These are phyloP conservation scores for Copidosoma floridanum DNA, from an alignment of 1,140 invertebrate genomes.

Conservation along the genomic window DNA sequence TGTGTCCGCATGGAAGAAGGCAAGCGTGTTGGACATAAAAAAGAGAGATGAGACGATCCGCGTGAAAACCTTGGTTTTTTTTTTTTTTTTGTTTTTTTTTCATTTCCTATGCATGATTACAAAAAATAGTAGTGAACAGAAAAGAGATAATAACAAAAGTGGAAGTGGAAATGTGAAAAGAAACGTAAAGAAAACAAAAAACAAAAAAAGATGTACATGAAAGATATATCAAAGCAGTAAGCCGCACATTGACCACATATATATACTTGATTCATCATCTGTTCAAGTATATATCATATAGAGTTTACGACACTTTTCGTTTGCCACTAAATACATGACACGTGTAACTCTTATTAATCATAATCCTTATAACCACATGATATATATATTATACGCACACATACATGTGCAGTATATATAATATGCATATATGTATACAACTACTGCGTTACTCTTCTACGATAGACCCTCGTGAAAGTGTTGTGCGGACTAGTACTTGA, in stretches of 20 bases:
- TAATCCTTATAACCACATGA: background rate
- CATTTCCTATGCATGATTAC: conserved; percentile 33
- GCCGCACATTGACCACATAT: conserved; percentile 34
- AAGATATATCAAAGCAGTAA: conserved; percentile 21
- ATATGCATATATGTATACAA: too few species aligned
- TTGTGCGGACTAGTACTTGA: too few species aligned
- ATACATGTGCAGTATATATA: too few species aligned
- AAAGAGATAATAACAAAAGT: too few species aligned
- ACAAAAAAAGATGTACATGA: too few species aligned
- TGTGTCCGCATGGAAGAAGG: conserved; percentile 44
- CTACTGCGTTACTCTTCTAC: background rate
- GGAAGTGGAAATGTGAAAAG: too few species aligned
- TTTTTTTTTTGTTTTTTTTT: too few species aligned
- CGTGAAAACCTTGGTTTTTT: conserved; percentile 43
- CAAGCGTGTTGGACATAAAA: conserved; percentile 52
- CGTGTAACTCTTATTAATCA: background rate
- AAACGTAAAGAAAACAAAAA: too few species aligned
- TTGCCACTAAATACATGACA: background rate
- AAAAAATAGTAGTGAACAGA: conserved; percentile 30
- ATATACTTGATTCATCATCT: background rate
- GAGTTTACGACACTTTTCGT: too few species aligned
- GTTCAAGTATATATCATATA: too few species aligned
- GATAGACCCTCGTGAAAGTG: background rate
- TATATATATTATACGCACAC: too few species aligned
- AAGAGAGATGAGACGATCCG: conserved; percentile 37